A percentile compares a stretch with the other conserved stretches of the same genome.
Conservation (phyloP, 1,140 invertebrate genomes). For the Rhyzopertha dominica region DNA sequence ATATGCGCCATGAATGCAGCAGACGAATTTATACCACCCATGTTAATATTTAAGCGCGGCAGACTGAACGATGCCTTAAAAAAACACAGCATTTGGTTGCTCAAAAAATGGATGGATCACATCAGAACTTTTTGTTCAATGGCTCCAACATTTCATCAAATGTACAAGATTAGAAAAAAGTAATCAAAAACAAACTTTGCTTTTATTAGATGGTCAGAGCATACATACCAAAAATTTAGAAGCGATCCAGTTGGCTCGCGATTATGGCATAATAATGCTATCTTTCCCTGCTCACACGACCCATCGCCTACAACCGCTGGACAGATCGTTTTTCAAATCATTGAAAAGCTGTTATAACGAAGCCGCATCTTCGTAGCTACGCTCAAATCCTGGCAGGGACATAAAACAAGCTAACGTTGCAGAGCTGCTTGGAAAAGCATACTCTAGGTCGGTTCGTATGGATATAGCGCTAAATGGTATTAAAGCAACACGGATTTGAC, state of each 20-base stretch:
- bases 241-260: conserved; percentile 28
- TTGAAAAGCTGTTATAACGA: conserved; percentile 38
- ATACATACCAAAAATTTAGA: conserved; percentile 31
- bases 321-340: conserved; percentile 37
- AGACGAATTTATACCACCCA: conserved; percentile 16
- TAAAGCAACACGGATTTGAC: conserved; percentile 34
- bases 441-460: conserved; percentile 30
- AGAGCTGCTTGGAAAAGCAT: conserved; percentile 34
- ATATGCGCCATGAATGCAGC: conserved; percentile 9
- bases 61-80: conserved; percentile 8
- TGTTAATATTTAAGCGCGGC: conserved; percentile 13
- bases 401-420: conserved; percentile 31
- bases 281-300: conserved; percentile 31
- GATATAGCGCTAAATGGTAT: conserved; percentile 38
- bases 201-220: conserved; percentile 43
- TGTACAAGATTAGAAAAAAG: conserved; percentile 21
- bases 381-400: conserved; percentile 23
- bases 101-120: conserved; percentile 17
- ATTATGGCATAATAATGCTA: conserved; percentile 36
- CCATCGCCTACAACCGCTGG: conserved; percentile 43
- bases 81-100: conserved; percentile 15
- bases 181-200: conserved; percentile 26
- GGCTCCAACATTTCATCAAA: conserved; percentile 21
- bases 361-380: conserved; percentile 25
- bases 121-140: conserved; percentile 18